A percentile compares a stretch with the other conserved stretches of the same genome.
These are phyloP conservation scores for Pseudorasbora parva DNA, from an alignment of 2,113 vertebrate species.

Conservation along the genomic window DNA sequence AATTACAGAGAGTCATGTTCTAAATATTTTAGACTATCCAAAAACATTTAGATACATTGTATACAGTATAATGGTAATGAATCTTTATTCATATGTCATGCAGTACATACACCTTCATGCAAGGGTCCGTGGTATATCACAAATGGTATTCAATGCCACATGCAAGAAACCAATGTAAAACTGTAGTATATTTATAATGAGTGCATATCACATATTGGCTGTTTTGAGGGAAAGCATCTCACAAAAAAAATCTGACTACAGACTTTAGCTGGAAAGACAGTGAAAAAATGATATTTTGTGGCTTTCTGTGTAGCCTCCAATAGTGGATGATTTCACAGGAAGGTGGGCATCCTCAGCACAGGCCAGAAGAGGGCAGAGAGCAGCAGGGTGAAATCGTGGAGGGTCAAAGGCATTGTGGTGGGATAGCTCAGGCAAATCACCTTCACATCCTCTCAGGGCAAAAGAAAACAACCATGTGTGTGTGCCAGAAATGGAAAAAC, in stretches of 20 bases:
- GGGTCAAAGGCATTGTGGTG: conserved; percentile 52
- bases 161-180: not conserved
- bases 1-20: not conserved
- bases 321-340: conserved; percentile 71
- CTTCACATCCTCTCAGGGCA: not conserved
- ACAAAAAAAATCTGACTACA: not conserved
- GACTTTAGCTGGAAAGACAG: not conserved
- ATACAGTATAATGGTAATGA: no score
- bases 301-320: not conserved
- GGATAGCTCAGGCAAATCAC: conserved; percentile 38
- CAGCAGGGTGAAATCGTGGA: conserved; percentile 34
- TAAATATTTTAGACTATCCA: not conserved
- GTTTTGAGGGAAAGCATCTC: not conserved
- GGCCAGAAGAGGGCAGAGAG: conserved; percentile 58
- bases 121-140: no score
- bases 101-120: no score
- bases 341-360: conserved; percentile 65
- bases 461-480: not conserved
- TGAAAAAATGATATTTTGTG: not conserved
- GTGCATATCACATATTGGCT: not conserved
- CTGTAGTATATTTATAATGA: not conserved
- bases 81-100: no score
- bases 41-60: no score
- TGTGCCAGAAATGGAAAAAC: conserved; percentile 10
- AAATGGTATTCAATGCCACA: no score